phyloP scores from a whole-genome alignment of 2,888 invertebrate genomes.

The Encarsia formosa region DNA sequence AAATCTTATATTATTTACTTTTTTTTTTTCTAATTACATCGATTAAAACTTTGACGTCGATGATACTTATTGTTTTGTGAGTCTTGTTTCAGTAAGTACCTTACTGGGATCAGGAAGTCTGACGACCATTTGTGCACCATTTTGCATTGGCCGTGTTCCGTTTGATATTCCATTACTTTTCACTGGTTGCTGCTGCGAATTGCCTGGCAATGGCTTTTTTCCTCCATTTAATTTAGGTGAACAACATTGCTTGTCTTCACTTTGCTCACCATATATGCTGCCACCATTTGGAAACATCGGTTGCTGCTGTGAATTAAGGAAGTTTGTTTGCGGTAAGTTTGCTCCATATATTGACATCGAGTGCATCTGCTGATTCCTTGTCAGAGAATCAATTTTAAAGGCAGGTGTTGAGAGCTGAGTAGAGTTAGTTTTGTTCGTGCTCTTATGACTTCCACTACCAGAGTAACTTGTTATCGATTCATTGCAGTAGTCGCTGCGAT shows the following conservation, averaged over 20 bases:
- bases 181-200: conserved; percentile 13
- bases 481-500: conserved; percentile 42
- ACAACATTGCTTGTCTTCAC: conserved; percentile 43
- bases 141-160: conserved; percentile 41
- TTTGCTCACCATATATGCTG: conserved; percentile 25
- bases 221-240: conserved; percentile 45
- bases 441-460: conserved; percentile 39
- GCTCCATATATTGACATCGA: conserved; percentile 7
- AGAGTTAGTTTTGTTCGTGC: conserved; percentile 43
- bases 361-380: conserved; percentile 29
- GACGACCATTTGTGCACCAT: conserved; percentile 48
- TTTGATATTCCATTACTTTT: conserved; percentile 26
- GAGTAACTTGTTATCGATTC: conserved; percentile 43
- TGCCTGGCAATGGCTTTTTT: conserved; percentile 42
- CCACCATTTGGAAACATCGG: conserved; percentile 10
- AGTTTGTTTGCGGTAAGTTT: neutral
- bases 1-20: conserved; percentile 5
- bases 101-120: conserved; percentile 48
- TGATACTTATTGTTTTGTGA: conserved; percentile 35
- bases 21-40: too few species aligned
- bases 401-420: conserved; percentile 40
- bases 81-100: conserved; percentile 44
- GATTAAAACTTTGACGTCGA: neutral
- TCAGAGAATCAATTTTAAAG: conserved; percentile 35
- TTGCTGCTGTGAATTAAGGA: neutral